A percentile compares a stretch with the other conserved stretches of the same genome.
Conservation (phyloP, 2,888 invertebrate genomes). For the Campaea margaritaria region DNA sequence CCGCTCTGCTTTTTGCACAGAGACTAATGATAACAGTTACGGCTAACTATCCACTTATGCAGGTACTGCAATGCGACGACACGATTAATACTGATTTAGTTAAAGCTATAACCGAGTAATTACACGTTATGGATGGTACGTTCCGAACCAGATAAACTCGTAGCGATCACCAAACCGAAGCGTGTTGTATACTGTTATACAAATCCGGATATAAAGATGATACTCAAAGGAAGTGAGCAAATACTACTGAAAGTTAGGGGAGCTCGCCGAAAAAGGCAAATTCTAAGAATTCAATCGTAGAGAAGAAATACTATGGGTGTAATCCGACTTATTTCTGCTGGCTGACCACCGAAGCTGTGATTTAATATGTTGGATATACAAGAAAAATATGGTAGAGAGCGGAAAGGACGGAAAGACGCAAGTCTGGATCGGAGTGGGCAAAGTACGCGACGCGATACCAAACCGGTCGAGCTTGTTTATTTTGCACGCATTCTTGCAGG, state of each 20-base stretch:
- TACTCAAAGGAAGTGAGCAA: conserved; percentile 12
- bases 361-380: conserved; percentile 46
- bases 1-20: conserved; percentile 46
- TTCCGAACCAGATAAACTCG: too few relatives aligned
- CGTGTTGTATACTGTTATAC: not conserved
- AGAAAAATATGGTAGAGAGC: conserved; percentile 50
- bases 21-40: conserved; percentile 46
- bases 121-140: too few relatives aligned
- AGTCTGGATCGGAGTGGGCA: conserved; percentile 64
- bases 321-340: conserved; percentile 49
- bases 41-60: conserved; percentile 29
- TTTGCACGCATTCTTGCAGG: conserved; percentile 83
- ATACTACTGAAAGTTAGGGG: conserved; percentile 10
- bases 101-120: not conserved
- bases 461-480: conserved; percentile 82
- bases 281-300: conserved; percentile 27
- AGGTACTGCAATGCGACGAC: conserved; percentile 29
- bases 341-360: conserved; percentile 46
- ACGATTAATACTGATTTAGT: not conserved
- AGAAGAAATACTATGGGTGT: conserved; percentile 37
- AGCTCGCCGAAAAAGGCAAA: conserved; percentile 21
- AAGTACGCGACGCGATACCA: conserved; percentile 71
- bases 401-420: conserved; percentile 65
- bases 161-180: not conserved
- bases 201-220: not conserved